Evolutionary conservation across 2,797 vertebrate genomes (phyloP).

Genomic region (Natrix natrix): DNA sequence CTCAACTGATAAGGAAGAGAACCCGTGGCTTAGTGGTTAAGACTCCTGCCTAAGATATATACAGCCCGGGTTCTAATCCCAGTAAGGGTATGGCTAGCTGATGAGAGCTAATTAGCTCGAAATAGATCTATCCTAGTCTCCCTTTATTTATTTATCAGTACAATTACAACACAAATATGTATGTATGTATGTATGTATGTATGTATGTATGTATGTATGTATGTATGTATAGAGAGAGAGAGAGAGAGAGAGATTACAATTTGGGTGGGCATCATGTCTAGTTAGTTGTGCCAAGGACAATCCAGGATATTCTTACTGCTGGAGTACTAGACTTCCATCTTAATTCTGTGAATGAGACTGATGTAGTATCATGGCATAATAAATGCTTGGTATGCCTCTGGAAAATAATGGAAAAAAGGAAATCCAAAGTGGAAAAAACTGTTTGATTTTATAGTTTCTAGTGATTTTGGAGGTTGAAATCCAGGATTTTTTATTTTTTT

Average conservation of each 20-base stretch:
- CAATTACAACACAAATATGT: too few relatives aligned
- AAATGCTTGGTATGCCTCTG: neutral
- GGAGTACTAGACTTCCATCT: neutral
- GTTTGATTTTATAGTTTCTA: neutral
- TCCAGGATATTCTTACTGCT: neutral
- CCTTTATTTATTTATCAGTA: too few relatives aligned
- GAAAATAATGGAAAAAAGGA: neutral
- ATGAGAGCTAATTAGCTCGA: too few relatives aligned
- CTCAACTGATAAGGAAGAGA: too few relatives aligned
- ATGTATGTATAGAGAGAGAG: too few relatives aligned
- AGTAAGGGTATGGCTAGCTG: too few relatives aligned
- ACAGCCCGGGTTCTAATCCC: too few relatives aligned
- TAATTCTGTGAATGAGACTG: neutral
- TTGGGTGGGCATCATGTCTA: neutral
- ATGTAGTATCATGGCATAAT: neutral
- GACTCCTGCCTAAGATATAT: too few relatives aligned
- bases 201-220: too few relatives aligned
- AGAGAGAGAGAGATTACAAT: neutral
- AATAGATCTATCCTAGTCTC: too few relatives aligned
- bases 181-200: too few relatives aligned
- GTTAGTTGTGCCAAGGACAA: neutral
- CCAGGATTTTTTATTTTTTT: neutral
- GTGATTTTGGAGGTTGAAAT: neutral
- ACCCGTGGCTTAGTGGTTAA: too few relatives aligned
- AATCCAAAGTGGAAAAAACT: neutral